These are phyloP conservation scores for Chondrosia reniformis DNA, from an alignment of 37 sponge, comb jelly and placozoan genomes.

Conservation along the genomic window DNA sequence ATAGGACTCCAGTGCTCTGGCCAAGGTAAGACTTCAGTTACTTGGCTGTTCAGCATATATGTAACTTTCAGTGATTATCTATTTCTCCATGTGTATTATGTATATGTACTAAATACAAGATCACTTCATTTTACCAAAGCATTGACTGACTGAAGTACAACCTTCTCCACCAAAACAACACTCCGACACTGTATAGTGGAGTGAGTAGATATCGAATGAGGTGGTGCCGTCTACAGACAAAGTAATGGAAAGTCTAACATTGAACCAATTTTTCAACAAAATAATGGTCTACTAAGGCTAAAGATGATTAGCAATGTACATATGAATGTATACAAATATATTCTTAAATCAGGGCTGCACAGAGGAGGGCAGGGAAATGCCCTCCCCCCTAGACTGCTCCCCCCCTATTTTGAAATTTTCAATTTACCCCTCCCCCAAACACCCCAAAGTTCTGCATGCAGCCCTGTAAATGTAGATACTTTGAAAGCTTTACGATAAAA, in stretches of 20 bases:
- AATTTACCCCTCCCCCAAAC: no score
- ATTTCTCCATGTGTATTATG: not conserved
- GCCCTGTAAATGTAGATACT: no score
- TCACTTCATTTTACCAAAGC: not conserved
- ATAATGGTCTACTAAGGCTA: not conserved
- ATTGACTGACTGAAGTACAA: not conserved
- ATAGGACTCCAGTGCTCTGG: no score
- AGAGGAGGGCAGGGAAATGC: no score
- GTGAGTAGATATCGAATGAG: conserved; percentile 20
- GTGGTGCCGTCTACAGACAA: not conserved
- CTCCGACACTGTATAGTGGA: conserved; percentile 30
- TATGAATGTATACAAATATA: not conserved
- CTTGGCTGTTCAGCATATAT: no score
- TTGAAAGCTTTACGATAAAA: no score
- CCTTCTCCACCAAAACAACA: not conserved
- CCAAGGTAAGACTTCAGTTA: no score
- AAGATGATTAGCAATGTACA: not conserved
- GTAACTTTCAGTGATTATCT: no score
- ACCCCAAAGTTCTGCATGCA: no score
- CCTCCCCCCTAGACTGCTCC: no score
- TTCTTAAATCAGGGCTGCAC: not conserved
- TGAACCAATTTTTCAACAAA: not conserved
- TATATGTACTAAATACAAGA: no score
- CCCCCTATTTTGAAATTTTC: no score
- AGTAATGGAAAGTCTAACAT: not conserved